Evolutionary conservation across 35 echinoderm and acorn worm species (phyloP).

Genomic region (Heliocidaris tuberculata): DNA sequence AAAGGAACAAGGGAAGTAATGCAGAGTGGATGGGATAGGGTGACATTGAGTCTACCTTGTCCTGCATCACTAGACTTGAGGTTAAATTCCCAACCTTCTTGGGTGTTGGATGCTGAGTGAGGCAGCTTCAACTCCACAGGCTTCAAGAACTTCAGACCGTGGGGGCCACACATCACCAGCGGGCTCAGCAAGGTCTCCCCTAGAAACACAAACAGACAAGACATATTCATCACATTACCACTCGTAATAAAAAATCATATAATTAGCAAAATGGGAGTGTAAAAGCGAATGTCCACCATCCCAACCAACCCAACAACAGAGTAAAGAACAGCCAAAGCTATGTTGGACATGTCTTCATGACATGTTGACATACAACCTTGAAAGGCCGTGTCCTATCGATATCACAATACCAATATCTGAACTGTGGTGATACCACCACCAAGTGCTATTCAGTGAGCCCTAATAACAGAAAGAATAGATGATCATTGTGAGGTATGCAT

Average conservation of each 20-base stretch:
- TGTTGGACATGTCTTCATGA: too few relatives aligned
- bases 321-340: too few relatives aligned
- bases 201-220: constrained; percentile 7
- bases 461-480: too few relatives aligned
- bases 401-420: too few relatives aligned
- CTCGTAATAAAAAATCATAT: not conserved
- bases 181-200: constrained; percentile 92
- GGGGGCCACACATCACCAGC: constrained; percentile 92
- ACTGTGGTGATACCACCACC: too few relatives aligned
- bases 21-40: not conserved
- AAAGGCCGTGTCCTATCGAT: too few relatives aligned
- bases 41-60: constrained; percentile 51
- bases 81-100: constrained; percentile 95
- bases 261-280: not conserved
- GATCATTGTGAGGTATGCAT: too few relatives aligned
- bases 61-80: constrained; percentile 91
- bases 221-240: not conserved
- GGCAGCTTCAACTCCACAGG: constrained; percentile 90
- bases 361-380: too few relatives aligned
- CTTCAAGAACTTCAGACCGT: constrained; percentile 83
- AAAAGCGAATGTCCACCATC: too few relatives aligned
- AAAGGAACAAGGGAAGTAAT: not conserved
- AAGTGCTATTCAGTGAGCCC: too few relatives aligned
- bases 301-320: too few relatives aligned
- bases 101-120: constrained; percentile 88